These are phyloP conservation scores for Thamnaconus septentrionalis DNA, from an alignment of 2,113 vertebrate genomes.

Conservation along the genomic window DNA sequence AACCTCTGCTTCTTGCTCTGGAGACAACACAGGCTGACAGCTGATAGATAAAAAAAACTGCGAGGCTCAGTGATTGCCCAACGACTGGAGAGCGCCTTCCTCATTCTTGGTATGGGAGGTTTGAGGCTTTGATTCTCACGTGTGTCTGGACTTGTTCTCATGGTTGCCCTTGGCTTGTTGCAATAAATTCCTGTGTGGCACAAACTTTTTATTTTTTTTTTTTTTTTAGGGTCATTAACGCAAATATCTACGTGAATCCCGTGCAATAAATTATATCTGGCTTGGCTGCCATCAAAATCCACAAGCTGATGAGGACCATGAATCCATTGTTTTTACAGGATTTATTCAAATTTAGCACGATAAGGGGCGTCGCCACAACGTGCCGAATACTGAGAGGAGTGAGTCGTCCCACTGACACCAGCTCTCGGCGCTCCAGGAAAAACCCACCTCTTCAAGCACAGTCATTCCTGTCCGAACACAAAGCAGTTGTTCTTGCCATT, in stretches of 20 bases:
- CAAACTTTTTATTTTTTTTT: no score
- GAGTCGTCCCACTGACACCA: constrained; percentile 9
- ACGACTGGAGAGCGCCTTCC: constrained; percentile 28
- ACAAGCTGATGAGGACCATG: constrained; percentile 5
- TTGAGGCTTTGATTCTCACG: constrained; percentile 17
- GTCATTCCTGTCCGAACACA: constrained; percentile 7
- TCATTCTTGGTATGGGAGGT: constrained; percentile 42
- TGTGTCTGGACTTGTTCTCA: constrained; percentile 30
- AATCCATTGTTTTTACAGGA: neutral
- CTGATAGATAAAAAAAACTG: constrained; percentile 10
- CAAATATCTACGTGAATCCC: no score
- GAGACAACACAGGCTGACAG: constrained; percentile 12
- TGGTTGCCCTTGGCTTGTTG: neutral
- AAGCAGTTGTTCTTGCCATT: constrained; percentile 1
- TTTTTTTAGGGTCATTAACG: no score
- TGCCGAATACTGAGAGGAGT: neutral
- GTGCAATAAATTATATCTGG: no score
- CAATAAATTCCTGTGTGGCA: no score
- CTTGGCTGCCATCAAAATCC: neutral
- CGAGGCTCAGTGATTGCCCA: constrained; percentile 11
- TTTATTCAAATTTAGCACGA: neutral
- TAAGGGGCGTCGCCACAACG: no score
- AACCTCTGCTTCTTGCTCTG: neutral
- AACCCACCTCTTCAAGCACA: neutral
- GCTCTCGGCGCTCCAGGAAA: constrained; percentile 4